Base-by-base conservation (phyloP, 2,797 vertebrate genomes). In the Enteromius mattozi region DNA sequence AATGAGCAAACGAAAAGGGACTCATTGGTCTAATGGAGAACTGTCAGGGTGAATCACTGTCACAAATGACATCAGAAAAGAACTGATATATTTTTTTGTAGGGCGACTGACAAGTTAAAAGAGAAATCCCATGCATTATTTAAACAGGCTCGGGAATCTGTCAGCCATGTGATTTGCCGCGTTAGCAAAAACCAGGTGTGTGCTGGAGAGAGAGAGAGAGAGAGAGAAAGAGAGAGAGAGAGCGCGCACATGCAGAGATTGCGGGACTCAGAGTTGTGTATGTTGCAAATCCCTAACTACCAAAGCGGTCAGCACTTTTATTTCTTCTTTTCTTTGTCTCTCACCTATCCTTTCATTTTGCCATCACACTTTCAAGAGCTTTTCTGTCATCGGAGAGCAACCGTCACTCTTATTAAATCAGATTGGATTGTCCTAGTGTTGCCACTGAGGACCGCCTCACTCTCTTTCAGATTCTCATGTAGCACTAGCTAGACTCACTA, bases 1-100 rank as follows among this genome's bases (percentile, higher is more conserved):
- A 94, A 92, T 91, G 91, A 94, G 91, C 86, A 92, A 91, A 92
- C 76, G 93, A 90, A 91, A 89, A 89, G 91, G 92, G 92, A 66
- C 89, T 94, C 94, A 96, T 95, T 95, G 95, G 92, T 95, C 95
- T 96, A 96, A 97, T 96, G 95, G 95, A 95, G 94, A 91, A 91
- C 92, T 96, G 93, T 96, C 96, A 95, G 94, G 92, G 91, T 90
- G 94, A 94, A 95, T 96, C 93, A 96, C 90, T 92, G 90, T 96
- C 95, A 94, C 88, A 89, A 94, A 93, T 86, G 92, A 95, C 94
- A 95, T 90, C 83, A 91, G 92, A 93, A 93, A 93, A 93, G 92
- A 94, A 95, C 91, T 95, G 94, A 96, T 95, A 95, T 93, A 95
- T 96, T 92, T 88, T 88, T 89, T 78, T 85, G 80, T 9, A n/a